A percentile compares a stretch with the other conserved stretches of the same genome.
Conservation (phyloP, 2,113 vertebrate species). For the Amia ocellicauda region DNA sequence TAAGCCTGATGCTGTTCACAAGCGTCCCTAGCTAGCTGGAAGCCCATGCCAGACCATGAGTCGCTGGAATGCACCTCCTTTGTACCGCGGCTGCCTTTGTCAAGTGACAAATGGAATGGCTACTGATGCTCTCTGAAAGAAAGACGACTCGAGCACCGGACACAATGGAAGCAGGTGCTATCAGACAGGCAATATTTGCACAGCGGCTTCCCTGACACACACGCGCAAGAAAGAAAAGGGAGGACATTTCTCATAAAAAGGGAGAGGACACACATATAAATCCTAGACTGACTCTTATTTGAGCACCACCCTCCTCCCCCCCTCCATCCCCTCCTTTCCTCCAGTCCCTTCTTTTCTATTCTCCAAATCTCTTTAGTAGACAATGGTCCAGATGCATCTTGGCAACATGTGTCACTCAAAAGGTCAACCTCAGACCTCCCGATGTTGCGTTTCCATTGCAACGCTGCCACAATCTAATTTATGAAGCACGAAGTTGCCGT, state of each 20-base stretch:
- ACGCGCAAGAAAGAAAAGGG: constrained; percentile 51
- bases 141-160: constrained; percentile 18
- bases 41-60: constrained; percentile 32
- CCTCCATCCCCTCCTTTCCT: constrained; percentile 5
- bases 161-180: constrained; percentile 71
- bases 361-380: constrained; percentile 54
- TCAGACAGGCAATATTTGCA: constrained; percentile 61
- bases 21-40: constrained; percentile 30
- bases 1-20: constrained; percentile 44
- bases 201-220: constrained; percentile 60
- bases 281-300: constrained; percentile 49
- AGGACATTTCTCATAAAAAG: constrained; percentile 53
- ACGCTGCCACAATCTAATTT: constrained; percentile 17
- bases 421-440: constrained; percentile 53
- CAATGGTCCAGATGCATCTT: constrained; percentile 65
- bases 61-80: constrained; percentile 53
- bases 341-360: constrained; percentile 32
- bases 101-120: constrained; percentile 60
- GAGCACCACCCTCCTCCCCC: constrained; percentile 26
- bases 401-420: constrained; percentile 57
- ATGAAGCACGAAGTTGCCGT: constrained; percentile 9
- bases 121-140: constrained; percentile 50
- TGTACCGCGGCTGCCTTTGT: constrained; percentile 58
- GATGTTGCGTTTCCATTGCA: constrained; percentile 11
- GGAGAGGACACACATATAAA: constrained; percentile 57